These are phyloP conservation scores for Teinopalpus imperialis DNA, from an alignment of 2,888 invertebrate species.

Conservation along the genomic window DNA sequence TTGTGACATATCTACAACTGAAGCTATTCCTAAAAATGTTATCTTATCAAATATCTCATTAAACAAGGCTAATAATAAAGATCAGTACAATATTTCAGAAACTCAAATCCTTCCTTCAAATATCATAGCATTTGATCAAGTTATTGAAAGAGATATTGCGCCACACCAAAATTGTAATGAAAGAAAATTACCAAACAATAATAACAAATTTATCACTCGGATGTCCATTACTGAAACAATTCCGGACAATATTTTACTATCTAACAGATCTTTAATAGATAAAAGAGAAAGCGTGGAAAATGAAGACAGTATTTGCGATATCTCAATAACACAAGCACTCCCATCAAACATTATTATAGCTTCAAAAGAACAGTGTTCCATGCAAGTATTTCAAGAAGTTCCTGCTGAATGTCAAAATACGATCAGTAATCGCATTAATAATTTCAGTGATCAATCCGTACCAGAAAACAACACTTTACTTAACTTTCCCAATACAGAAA, in stretches of 20 bases:
- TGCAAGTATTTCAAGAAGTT: neutral
- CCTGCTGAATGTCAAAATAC: too few relatives aligned
- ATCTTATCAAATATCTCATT: neutral
- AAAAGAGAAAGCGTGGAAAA: conserved; percentile 27
- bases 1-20: conserved; percentile 33
- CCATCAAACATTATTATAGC: conserved; percentile 30
- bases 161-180: neutral
- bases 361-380: neutral
- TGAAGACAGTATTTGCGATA: conserved; percentile 27
- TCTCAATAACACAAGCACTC: conserved; percentile 41
- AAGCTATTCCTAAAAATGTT: conserved; percentile 33
- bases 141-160: neutral
- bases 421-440: too few relatives aligned
- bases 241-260: conserved; percentile 29
- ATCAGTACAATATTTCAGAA: conserved; percentile 5
- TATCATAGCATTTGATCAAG: neutral
- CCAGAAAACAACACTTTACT: conserved; percentile 29
- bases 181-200: neutral
- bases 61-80: neutral
- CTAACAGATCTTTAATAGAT: neutral
- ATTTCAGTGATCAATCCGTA: conserved; percentile 34
- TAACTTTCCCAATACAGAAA: neutral
- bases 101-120: conserved; percentile 1
- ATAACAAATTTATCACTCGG: neutral
- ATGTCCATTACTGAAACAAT: conserved; percentile 38